Evolutionary conservation across 2,797 vertebrate genomes (phyloP).

Genomic region (Brachymystax lenok): DNA sequence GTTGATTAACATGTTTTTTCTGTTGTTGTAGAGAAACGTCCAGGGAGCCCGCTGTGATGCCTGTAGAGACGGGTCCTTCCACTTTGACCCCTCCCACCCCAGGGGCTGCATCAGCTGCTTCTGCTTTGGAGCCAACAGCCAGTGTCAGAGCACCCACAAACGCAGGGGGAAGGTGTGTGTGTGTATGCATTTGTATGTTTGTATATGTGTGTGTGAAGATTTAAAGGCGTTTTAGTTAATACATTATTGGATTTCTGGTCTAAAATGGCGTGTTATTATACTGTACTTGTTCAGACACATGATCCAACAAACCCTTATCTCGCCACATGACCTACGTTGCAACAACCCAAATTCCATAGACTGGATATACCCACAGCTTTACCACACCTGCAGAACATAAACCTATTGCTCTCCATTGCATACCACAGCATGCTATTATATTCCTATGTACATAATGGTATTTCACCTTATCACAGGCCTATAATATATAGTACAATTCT

Average conservation of each 20-base stretch:
- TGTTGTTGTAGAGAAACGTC: conserved; percentile 82
- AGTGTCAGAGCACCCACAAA: conserved; percentile 82
- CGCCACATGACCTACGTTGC: conserved; percentile 37
- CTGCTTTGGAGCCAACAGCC: conserved; percentile 84
- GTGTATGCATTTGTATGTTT: neutral
- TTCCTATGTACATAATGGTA: neutral
- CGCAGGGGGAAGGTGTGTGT: conserved; percentile 83
- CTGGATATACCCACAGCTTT: neutral
- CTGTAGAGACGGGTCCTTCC: conserved; percentile 86
- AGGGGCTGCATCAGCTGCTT: conserved; percentile 89
- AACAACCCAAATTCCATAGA: conserved; percentile 38
- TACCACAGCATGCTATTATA: conserved; percentile 53
- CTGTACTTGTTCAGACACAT: neutral
- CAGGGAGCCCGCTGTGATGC: conserved; percentile 79
- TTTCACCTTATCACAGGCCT: neutral
- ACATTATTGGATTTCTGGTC: neutral
- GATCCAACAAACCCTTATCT: neutral
- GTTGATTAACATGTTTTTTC: conserved; percentile 3
- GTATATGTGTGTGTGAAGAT: conserved; percentile 29
- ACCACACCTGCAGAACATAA: neutral
- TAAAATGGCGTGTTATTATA: neutral
- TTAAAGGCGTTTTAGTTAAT: conserved; percentile 2
- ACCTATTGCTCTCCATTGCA: conserved; percentile 78
- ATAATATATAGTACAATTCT: conserved; percentile 69
- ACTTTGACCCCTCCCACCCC: conserved; percentile 82